Base-by-base conservation (phyloP, 2,797 vertebrate species). In the Discoglossus pictus region DNA sequence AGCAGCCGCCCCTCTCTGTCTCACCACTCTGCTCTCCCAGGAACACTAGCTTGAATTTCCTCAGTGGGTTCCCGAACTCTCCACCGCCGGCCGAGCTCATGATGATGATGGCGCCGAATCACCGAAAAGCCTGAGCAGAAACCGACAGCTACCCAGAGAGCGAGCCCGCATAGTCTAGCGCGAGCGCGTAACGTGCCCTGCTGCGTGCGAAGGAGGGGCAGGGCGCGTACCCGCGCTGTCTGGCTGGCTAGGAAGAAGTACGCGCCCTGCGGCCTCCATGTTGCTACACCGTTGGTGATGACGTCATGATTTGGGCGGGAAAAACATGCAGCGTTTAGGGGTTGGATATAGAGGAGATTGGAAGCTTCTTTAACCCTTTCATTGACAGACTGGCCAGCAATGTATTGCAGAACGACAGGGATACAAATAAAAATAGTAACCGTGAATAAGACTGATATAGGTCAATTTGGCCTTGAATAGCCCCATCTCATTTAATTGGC, bases 21-120 rank as follows among this genome's bases (percentile, higher is more conserved):
- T 92, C 79, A 93, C 90, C 87, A 61, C 91, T 94, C 80, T 94
- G 91, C 82, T 94, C 89, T 63, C 91, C 90, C 73, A 93, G 75
- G 55, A 93, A 92, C 27, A 92, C 85, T 16, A 93, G 85, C 84
- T 94, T 93, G 77, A 93, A 93, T 82, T 94, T 93, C 80, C 89
- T 80, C 78, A 92, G 82, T 73, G 92, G 92, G 77, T 91, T 94
- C 24, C 93, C 91, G 78, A 96, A 94, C 86, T 96, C 93, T 83
- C 91, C 92, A 74, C 91, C 92, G 50, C 67, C 67, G 51, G 67
- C 46, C 34, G 67, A 62, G 51, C 58, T 70, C 67, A 70, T 70
- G 51, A 61, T 54, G 56, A 65, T 21, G 15, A 27, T 16, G 23
- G 35, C 43, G 52, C 59, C 67, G 59, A 56, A 48, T 70, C 67